A percentile compares a stretch with the other conserved stretches of the same genome.
These are phyloP conservation scores for Amorpha juglandis DNA, from an alignment of 2,888 invertebrate genomes.

Conservation along the genomic window DNA sequence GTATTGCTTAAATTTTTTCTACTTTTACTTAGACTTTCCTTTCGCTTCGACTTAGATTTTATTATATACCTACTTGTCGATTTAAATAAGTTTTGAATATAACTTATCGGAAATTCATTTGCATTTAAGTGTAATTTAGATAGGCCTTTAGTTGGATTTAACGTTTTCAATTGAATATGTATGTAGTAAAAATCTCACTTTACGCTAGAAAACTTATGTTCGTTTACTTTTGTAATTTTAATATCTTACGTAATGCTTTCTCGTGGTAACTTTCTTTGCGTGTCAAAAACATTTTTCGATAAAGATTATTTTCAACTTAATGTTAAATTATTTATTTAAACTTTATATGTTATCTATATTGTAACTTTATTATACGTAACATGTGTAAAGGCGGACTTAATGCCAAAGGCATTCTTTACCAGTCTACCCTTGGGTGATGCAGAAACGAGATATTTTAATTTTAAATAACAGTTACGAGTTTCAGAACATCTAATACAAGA, in stretches of 20 bases:
- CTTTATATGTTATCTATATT: too few species aligned
- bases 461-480: too few species aligned
- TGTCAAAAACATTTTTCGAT: neutral
- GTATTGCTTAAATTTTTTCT: constrained; percentile 51
- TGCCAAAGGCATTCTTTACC: too few species aligned
- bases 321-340: neutral
- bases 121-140: neutral
- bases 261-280: neutral
- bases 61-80: constrained; percentile 5
- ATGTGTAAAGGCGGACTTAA: too few species aligned
- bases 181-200: neutral
- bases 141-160: neutral
- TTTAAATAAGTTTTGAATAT: neutral
- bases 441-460: too few species aligned
- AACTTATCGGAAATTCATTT: neutral
- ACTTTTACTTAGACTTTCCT: constrained; percentile 74
- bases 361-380: too few species aligned
- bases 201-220: neutral
- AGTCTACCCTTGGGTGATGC: too few species aligned
- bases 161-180: neutral
- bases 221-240: neutral
- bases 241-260: neutral
- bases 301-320: neutral
- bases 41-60: constrained; percentile 32
- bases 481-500: neutral